Evolutionary conservation across 2,113 vertebrate species (phyloP), one percentile per base, ranked within the genome.

Genomic region (Pygoscelis antarcticus): DNA sequence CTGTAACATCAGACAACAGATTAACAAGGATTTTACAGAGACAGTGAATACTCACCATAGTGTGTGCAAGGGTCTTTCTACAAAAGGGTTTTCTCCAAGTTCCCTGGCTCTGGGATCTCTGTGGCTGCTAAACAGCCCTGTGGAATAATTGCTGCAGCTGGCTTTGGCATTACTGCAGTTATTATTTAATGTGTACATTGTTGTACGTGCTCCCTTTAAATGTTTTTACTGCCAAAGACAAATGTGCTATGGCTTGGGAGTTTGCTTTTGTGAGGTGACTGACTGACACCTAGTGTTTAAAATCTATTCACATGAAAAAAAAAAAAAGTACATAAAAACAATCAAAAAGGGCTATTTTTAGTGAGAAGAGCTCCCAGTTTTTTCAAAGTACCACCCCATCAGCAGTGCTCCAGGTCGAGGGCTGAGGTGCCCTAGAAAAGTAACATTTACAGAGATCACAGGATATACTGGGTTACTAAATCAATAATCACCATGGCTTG

Each of bases 271-370:
- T 85, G 82, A 96, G 58, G 96, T 93, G 87, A 55, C 27, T 95
- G 96, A 93, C 97, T 97, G 97, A 96, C 96, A 97, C 51, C 97
- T 97, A 97, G 97, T 95, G 97, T 96, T 93, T 91, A 94, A 95
- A 96, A 85, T 70, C n/a, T 42, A 58, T 8, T 77, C 49, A 79
- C 10, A 9, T 26, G 8, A 21, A 32, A 51, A 54, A n/a, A n/a
- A n/a, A 64, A 60, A 32, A 25, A 58, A 3, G 4, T 47, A 25
- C 8, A 36, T 13, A 26, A 52, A 77, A 83, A 20, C 13, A 71
- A 26, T 1, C 0, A 1, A 27, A 71, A 71, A 14, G 0, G 2
- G 0, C 19, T 80, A 17, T 55, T 77, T 76, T 57, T 40, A 27
- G 16, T 11, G 7, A 71, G 32, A 65, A 62, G 30, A 74, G 2